Evolutionary conservation across 2,113 vertebrate species (phyloP).

Genomic region (Eretmochelys imbricata): DNA sequence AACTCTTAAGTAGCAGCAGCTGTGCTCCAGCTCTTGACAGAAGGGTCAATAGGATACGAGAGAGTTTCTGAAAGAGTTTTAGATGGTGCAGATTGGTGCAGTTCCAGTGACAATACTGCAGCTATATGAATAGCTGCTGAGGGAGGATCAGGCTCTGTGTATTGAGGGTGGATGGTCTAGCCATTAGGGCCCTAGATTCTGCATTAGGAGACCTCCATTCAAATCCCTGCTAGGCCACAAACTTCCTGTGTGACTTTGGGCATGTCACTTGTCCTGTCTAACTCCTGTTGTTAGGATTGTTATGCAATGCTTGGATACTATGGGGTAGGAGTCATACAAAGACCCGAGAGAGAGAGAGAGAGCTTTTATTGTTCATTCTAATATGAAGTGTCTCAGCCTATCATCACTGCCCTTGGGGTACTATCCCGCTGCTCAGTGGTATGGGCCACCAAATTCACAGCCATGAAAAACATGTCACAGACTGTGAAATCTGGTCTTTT

Average conservation of each 20-base stretch:
- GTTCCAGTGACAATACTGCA: not conserved
- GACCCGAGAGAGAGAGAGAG: no score
- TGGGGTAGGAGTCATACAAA: no score
- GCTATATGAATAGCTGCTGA: no score
- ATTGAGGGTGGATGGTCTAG: not conserved
- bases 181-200: not conserved
- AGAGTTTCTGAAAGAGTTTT: not conserved
- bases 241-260: not conserved
- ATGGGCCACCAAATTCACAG: no score
- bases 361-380: not conserved
- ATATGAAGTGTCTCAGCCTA: not conserved
- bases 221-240: not conserved
- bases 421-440: not conserved
- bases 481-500: no score
- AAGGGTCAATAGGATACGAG: not conserved
- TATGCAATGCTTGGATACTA: no score
- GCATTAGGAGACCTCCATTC: not conserved
- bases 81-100: accelerated
- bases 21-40: accelerated
- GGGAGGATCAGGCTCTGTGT: no score
- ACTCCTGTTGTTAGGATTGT: no score
- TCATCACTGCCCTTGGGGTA: not conserved
- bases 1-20: not conserved
- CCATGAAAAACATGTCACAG: no score
- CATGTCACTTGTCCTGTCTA: not conserved